Evolutionary conservation across 2,888 invertebrate genomes (phyloP), one percentile per base, ranked within the genome.

Genomic region (Parochlus steinenii): DNA sequence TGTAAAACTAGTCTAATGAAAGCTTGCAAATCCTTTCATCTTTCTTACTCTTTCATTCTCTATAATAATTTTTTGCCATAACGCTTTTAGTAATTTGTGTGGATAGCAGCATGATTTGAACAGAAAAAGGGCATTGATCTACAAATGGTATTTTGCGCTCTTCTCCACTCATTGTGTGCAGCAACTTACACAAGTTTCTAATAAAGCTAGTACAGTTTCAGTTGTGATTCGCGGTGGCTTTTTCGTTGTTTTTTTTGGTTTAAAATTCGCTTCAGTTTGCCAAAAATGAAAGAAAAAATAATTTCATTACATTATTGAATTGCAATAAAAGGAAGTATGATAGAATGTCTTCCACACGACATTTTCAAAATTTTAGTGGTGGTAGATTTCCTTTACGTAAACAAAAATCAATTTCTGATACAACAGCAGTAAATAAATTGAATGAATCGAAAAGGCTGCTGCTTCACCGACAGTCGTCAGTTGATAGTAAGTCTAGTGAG

Each of bases 401-500:
- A 31, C 42, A 45, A 26, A 40, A 37, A 38, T 42, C 42, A 29
- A 36, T 43, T 22, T 37, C 36, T 12, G 41, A 37, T 12, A 23
- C 14, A 8, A 18, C 11, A 14, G 18, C 16, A 28, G n/a, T n/a
- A n/a, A n/a, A n/a, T n/a, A n/a, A n/a, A n/a, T n/a, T n/a, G n/a
- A 34, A 11, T 29, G 30, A 19, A 12, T 23, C 17, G 15, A 36
- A 30, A 23, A 30, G 22, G 22, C 15, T 23, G 10, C 33, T 23
- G 10, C 33, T 33, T 6, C 36, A 30, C n/a, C 29, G 30, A 36
- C 36, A 36, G 19, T 29, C 30, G 30, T 36, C 36, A 36, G 36
- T 36, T 15, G 36, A n/a, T n/a, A n/a, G n/a, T n/a, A n/a, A n/a
- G n/a, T n/a, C n/a, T n/a, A n/a, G n/a, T n/a, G n/a, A n/a, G n/a